These are phyloP conservation scores for Geococcyx californianus DNA, from an alignment of 2,113 vertebrate species.

Conservation along the genomic window DNA sequence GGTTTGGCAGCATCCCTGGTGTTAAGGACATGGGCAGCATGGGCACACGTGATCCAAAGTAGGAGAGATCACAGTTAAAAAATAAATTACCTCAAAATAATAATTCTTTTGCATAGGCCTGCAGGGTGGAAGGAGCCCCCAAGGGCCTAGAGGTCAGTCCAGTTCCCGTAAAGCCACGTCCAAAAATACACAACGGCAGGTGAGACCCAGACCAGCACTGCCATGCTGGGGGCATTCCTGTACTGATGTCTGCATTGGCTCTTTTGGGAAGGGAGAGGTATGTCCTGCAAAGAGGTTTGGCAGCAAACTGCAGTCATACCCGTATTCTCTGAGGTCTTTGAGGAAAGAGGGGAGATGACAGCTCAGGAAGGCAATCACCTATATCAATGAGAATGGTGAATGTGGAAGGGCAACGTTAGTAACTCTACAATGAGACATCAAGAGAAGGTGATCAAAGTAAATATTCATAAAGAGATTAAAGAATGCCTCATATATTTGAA, in stretches of 20 bases:
- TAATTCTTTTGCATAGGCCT: not conserved
- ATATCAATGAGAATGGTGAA: not conserved
- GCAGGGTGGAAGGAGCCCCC: not conserved
- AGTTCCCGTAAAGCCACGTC: not conserved
- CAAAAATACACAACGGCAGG: accelerated
- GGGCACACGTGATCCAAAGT: not conserved
- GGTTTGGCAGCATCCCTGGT: not conserved
- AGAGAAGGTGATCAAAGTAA: conserved; percentile 20
- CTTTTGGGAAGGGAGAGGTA: not conserved
- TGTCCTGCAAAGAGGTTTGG: not conserved
- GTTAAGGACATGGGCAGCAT: not conserved
- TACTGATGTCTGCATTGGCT: not conserved
- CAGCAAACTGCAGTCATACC: not conserved
- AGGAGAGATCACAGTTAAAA: not conserved
- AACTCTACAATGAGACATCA: not conserved
- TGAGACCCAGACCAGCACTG: not conserved
- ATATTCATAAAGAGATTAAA: not conserved
- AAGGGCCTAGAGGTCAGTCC: not conserved
- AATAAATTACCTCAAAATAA: not conserved
- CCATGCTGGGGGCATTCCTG: not conserved
- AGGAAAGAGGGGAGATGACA: conserved; percentile 1
- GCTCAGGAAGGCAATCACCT: not conserved
- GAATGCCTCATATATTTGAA: not conserved
- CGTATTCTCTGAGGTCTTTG: not conserved
- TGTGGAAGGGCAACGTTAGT: not conserved